phyloP scores from a whole-genome alignment of 2,888 invertebrate genomes.

The Rhingia campestris region DNA sequence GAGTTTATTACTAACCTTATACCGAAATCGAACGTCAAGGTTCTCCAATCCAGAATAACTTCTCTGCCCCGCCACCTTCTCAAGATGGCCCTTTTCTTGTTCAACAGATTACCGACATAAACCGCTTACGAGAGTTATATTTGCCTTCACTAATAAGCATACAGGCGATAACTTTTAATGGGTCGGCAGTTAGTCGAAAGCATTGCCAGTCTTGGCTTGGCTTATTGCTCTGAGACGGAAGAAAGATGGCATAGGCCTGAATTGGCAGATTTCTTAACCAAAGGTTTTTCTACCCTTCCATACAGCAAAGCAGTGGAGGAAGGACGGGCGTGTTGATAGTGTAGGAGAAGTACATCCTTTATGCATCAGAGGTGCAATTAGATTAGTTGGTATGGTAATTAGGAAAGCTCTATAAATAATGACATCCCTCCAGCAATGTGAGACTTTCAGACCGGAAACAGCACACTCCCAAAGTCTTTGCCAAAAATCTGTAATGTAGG shows the following conservation, averaged over 20 bases:
- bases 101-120: neutral
- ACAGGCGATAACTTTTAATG: constrained; percentile 41
- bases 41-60: no score
- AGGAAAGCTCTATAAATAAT: constrained; percentile 62
- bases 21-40: no score
- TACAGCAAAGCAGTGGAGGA: neutral
- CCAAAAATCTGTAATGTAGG: constrained; percentile 38
- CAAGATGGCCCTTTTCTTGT: neutral
- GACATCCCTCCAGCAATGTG: constrained; percentile 35
- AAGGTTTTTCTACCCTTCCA: neutral
- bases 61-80: neutral
- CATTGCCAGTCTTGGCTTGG: constrained; percentile 10
- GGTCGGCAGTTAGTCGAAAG: constrained; percentile 8
- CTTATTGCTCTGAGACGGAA: constrained; percentile 6
- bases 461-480: constrained; percentile 29
- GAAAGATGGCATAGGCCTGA: constrained; percentile 10
- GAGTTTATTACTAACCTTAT: no score
- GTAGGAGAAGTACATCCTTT: constrained; percentile 38
- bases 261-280: constrained; percentile 25
- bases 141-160: constrained; percentile 14
- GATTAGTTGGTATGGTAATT: constrained; percentile 71
- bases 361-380: constrained; percentile 67
- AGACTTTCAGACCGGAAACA: constrained; percentile 2
- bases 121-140: neutral
- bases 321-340: neutral